phyloP scores from a whole-genome alignment of 1,140 invertebrate genomes.

The Bathynomus jamesi region DNA sequence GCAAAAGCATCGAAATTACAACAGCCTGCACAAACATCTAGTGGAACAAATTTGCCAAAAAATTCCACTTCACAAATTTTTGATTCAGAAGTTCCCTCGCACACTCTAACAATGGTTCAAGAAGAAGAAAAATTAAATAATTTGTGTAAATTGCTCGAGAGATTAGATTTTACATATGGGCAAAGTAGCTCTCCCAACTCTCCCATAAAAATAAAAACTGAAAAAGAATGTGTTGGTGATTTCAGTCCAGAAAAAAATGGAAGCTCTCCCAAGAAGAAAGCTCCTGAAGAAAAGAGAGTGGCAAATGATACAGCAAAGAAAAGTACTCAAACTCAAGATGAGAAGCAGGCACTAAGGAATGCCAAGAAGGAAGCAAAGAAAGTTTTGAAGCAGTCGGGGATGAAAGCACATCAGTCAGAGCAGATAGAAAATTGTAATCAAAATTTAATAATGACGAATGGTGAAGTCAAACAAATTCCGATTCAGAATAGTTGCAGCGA shows the following conservation, averaged over 20 bases:
- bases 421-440: too few species aligned
- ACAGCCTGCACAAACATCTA: too few species aligned
- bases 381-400: not conserved
- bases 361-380: not conserved
- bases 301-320: not conserved
- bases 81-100: too few species aligned
- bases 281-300: not conserved
- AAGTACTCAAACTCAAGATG: not conserved
- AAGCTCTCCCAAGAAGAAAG: not conserved
- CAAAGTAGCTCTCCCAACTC: not conserved
- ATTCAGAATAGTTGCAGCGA: not conserved
- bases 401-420: not conserved
- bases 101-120: not conserved
- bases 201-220: too few species aligned
- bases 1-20: too few species aligned
- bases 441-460: too few species aligned
- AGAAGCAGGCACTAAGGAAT: not conserved
- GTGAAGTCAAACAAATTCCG: not conserved
- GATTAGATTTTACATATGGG: not conserved
- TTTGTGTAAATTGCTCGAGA: not conserved
- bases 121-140: not conserved
- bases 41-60: too few species aligned
- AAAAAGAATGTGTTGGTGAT: not conserved
- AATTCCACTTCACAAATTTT: too few species aligned
- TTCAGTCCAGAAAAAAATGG: not conserved